Conservation (phyloP, 2,888 invertebrate genomes). For the Tholera decimalis region DNA sequence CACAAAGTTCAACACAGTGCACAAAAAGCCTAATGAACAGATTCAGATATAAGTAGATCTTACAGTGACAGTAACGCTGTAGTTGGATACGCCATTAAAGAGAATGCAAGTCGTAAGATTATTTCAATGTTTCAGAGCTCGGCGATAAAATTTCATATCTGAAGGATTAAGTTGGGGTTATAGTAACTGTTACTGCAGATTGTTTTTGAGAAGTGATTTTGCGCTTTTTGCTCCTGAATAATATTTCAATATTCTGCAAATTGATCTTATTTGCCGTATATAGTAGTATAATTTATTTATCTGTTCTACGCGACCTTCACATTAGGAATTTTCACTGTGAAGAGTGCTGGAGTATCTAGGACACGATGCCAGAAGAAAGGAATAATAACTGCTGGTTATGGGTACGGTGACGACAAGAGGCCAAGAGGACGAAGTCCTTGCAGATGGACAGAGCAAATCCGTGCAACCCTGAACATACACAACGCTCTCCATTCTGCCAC, state of each 20-base stretch:
- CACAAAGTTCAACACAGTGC: conserved; percentile 7
- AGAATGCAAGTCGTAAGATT: conserved; percentile 38
- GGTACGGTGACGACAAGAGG: no score
- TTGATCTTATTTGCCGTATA: no score
- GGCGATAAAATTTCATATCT: conserved; percentile 45
- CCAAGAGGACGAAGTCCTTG: no score
- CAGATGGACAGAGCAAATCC: no score
- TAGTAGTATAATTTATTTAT: no score
- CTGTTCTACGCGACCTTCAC: no score
- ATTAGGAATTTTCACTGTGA: no score
- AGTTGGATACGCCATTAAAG: conserved; percentile 18
- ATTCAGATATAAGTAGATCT: conserved; percentile 11
- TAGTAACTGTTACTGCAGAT: conserved; percentile 30
- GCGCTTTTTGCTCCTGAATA: conserved; percentile 1
- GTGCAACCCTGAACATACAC: no score
- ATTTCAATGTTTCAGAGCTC: conserved; percentile 34
- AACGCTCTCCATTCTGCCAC: no score
- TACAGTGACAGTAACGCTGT: conserved; percentile 11
- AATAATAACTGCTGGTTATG: no score
- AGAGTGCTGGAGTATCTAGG: no score
- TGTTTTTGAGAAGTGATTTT: conserved; percentile 12
- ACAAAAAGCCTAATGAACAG: conserved; percentile 1
- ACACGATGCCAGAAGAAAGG: no score
- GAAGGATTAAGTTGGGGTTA: conserved; percentile 25
- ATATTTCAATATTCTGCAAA: background rate